Conservation (phyloP, 64 coral and sea anemone species). For the Actinia tenebrosa region DNA sequence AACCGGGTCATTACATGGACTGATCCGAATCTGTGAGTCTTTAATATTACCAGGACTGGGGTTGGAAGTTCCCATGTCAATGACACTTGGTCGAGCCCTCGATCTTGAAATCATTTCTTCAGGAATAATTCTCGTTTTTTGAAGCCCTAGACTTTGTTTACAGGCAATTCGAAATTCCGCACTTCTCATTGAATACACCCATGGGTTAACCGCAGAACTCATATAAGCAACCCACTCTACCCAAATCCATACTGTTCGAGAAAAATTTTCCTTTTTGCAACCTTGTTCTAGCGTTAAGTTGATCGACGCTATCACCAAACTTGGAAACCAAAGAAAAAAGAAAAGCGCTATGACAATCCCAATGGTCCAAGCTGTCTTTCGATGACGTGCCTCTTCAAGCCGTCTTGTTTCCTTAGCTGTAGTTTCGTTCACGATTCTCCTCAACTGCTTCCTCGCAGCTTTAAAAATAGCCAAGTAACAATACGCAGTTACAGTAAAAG, state of each 20-base stretch:
- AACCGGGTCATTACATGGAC: background rate
- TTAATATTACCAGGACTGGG: background rate
- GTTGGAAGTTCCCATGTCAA: background rate
- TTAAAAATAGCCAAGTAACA: conserved; percentile 69
- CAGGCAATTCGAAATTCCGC: conserved; percentile 37
- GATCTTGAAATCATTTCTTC: conserved; percentile 27
- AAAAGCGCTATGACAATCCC: conserved; percentile 46
- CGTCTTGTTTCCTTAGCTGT: conserved; percentile 12
- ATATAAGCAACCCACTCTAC: conserved; percentile 24
- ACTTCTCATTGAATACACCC: conserved; percentile 52
- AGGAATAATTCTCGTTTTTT: conserved; percentile 11
- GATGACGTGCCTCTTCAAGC: conserved; percentile 16
- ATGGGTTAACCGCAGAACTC: conserved; percentile 40
- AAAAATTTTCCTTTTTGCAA: conserved; percentile 10
- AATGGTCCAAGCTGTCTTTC: conserved; percentile 48
- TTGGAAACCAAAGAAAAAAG: conserved; percentile 39
- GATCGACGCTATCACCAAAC: conserved; percentile 4
- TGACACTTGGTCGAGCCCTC: conserved; percentile 7
- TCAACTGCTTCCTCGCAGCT: conserved; percentile 45
- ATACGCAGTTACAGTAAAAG: conserved; percentile 55
- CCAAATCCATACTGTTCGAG: conserved; percentile 46
- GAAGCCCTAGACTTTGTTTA: conserved; percentile 23
- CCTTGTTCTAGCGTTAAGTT: conserved; percentile 10
- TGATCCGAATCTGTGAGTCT: background rate
- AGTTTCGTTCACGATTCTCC: conserved; percentile 40